Conservation (phyloP, 2,888 invertebrate genomes). For the Parnassius apollo region DNA sequence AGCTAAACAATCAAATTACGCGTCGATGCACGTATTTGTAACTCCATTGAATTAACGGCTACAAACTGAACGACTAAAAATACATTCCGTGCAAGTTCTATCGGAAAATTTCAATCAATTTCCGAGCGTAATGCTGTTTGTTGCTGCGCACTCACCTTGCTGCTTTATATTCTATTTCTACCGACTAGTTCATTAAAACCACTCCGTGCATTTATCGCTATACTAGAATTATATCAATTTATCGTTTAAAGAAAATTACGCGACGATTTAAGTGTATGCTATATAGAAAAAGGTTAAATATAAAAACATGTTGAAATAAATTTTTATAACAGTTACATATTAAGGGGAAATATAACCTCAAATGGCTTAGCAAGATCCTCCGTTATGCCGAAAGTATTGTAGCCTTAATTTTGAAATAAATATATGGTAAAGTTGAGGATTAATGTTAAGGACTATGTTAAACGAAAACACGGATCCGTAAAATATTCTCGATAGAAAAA, state of each 20-base stretch:
- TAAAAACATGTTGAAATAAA: neutral
- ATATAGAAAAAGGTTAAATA: neutral
- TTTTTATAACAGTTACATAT: too few relatives aligned
- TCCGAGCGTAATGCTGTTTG: slow-evolving; percentile 16
- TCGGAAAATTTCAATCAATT: slow-evolving; percentile 41
- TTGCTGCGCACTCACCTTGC: slow-evolving; percentile 13
- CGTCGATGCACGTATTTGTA: slow-evolving; percentile 15
- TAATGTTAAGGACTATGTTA: too few relatives aligned
- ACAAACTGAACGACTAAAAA: slow-evolving; percentile 35
- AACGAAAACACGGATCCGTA: too few relatives aligned
- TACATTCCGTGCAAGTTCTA: slow-evolving; percentile 32
- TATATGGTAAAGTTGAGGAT: too few relatives aligned
- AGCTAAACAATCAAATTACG: neutral
- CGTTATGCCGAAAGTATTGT: too few relatives aligned
- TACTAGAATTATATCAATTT: slow-evolving; percentile 5
- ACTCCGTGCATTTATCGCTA: slow-evolving; percentile 11
- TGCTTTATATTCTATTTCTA: slow-evolving; percentile 18
- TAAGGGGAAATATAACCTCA: too few relatives aligned
- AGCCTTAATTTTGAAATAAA: too few relatives aligned
- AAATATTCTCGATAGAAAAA: too few relatives aligned
- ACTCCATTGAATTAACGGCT: slow-evolving; percentile 11
- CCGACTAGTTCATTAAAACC: slow-evolving; percentile 19
- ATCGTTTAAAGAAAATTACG: slow-evolving; percentile 1
- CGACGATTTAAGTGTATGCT: neutral
- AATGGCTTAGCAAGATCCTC: too few relatives aligned